Evolutionary conservation across 2,888 invertebrate species (phyloP).

Genomic region (Drosophila nigricruria): DNA sequence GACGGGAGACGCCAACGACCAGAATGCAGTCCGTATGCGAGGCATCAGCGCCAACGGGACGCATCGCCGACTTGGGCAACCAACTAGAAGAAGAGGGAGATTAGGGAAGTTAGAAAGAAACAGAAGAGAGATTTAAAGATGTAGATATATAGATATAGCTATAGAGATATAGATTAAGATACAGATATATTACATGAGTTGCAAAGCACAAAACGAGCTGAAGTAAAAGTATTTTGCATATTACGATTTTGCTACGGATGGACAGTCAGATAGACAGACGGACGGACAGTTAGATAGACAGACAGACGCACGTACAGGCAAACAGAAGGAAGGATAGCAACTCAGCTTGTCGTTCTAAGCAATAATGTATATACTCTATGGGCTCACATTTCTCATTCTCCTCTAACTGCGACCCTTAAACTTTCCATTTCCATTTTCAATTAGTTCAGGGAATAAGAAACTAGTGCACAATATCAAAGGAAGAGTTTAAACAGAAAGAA

Average conservation of each 20-base stretch:
- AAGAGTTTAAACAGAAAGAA: neutral
- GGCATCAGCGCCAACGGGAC: constrained; percentile 93
- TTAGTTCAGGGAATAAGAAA: neutral
- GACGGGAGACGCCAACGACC: constrained; percentile 93
- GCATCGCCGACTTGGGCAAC: constrained; percentile 92
- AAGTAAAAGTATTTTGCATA: no score
- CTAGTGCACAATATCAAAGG: no score
- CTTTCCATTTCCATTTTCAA: neutral
- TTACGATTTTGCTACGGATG: no score
- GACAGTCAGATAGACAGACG: no score
- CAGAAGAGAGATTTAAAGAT: neutral
- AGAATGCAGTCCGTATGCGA: constrained; percentile 91
- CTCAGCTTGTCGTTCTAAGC: neutral
- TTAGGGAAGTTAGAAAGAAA: neutral
- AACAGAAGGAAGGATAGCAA: no score
- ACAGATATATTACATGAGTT: no score
- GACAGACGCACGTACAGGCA: neutral
- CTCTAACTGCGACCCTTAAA: neutral
- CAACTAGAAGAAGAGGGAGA: constrained; percentile 87
- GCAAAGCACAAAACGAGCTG: no score
- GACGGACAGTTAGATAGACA: rapidly evolving
- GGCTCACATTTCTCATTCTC: neutral
- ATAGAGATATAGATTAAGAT: neutral
- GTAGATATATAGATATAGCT: neutral
- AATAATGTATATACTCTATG: neutral